Evolutionary conservation across 1,140 invertebrate genomes (phyloP).

Genomic region (Drosophila bocqueti): DNA sequence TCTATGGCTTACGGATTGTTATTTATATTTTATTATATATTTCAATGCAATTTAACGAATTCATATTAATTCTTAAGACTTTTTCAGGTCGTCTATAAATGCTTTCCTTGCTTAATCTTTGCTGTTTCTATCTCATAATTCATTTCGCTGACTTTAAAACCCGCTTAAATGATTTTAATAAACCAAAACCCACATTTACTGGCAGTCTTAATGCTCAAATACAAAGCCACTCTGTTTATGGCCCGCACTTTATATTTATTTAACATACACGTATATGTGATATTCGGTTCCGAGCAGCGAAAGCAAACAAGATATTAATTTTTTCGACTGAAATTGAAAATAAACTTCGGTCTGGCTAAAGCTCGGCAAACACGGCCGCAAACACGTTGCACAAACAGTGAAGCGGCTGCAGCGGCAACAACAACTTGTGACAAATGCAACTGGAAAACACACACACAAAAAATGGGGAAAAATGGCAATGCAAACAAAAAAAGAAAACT

Average conservation of each 20-base stretch:
- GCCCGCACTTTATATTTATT: slow-evolving; percentile 12
- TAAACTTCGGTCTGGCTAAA: slow-evolving; percentile 43
- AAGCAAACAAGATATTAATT: slow-evolving; percentile 43
- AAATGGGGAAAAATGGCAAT: slow-evolving; percentile 39
- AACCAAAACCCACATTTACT: slow-evolving; percentile 5
- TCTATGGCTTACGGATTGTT: background rate
- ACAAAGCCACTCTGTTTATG: background rate
- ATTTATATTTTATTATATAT: too few species aligned
- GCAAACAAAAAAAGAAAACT: slow-evolving; percentile 51
- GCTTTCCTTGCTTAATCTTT: background rate
- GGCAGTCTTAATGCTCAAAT: slow-evolving; percentile 1
- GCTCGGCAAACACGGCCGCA: slow-evolving; percentile 72
- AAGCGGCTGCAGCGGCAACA: slow-evolving; percentile 35
- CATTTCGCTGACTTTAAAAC: background rate
- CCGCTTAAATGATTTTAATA: background rate
- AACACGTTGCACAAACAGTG: slow-evolving; percentile 80
- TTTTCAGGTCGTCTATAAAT: background rate
- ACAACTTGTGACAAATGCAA: slow-evolving; percentile 64
- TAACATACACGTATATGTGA: slow-evolving; percentile 18
- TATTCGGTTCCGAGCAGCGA: slow-evolving; percentile 26
- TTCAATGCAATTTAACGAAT: too few species aligned
- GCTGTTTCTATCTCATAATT: background rate
- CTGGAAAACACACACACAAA: slow-evolving; percentile 25
- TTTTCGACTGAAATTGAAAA: slow-evolving; percentile 33
- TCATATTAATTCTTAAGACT: too few species aligned